Percentiles rank a stretch among this genome's conserved stretches.
phyloP scores from a whole-genome alignment of 2,113 vertebrate species.

The Pterocles orientalis region DNA sequence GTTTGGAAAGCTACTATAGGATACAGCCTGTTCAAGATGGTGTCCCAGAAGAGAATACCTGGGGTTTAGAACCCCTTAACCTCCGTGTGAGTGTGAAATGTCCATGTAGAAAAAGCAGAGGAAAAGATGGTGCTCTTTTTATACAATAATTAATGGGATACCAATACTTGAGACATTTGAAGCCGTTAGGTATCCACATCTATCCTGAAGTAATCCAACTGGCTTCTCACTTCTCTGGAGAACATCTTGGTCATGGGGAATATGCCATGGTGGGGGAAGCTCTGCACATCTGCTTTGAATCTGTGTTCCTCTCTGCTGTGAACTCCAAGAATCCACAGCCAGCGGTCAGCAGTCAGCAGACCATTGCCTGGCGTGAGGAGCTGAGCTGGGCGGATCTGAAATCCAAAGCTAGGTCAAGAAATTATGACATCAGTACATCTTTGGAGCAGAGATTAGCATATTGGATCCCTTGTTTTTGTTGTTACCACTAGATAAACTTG shows the following conservation, averaged over 20 bases:
- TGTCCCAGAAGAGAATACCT: background rate
- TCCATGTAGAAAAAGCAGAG: background rate
- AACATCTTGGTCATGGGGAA: background rate
- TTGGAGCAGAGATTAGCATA: background rate
- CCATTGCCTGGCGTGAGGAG: accelerated
- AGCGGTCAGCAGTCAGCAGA: background rate
- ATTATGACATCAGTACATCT: background rate
- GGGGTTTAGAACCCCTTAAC: background rate
- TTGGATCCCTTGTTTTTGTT: background rate
- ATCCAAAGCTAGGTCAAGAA: background rate
- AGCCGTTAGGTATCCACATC: background rate
- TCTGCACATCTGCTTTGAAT: background rate
- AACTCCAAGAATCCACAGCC: background rate
- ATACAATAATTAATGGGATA: background rate
- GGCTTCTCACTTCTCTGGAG: background rate
- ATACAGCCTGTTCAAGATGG: background rate
- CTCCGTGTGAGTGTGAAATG: background rate
- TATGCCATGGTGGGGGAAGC: background rate
- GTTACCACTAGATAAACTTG: background rate
- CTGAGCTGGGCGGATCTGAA: background rate
- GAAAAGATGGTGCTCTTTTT: background rate
- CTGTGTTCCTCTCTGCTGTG: background rate
- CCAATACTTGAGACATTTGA: background rate
- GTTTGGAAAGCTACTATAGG: background rate
- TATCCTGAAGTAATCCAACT: background rate